Evolutionary conservation across 2,797 vertebrate genomes (phyloP), one percentile per base, ranked within the genome.

Genomic region (Cossypha dichroa): DNA sequence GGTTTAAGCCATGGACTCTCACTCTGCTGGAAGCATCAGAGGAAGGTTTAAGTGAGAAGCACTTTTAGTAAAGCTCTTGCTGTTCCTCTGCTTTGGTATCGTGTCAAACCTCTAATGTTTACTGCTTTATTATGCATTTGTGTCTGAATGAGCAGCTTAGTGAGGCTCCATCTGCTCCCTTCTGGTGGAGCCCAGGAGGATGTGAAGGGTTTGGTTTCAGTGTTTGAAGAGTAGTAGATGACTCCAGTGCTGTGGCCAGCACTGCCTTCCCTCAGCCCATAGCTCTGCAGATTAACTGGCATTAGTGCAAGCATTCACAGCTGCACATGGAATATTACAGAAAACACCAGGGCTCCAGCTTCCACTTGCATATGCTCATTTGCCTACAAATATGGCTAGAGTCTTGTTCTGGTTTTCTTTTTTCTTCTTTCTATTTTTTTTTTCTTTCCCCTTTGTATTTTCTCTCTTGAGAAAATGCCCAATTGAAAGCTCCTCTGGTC

Each of bases 131-230:
- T 56, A 36, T 48, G 63, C 34, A 51, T 89, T 94, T 92, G 45
- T 72, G 49, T 95, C 82, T 80, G 80, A 91, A 75, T 7, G 56
- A 80, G 76, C 81, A 74, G 79, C 75, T 80, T 56, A 87, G 86
- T 4, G 19, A 94, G 72, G 63, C 86, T 92, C 74, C 69, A 85
- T 96, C 91, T 96, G 81, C 84, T 96, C 72, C 43, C 43, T 56
- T 25, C 60, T 90, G 67, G 38, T 66, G 46, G 85, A 52, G 72
- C 85, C 85, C 77, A 82, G 87, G 73, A 95, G 59, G 81, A 78
- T 43, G 68, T 41, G 63, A 80, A 95, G 92, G 59, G 22, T 64
- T 45, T 0, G 4, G 40, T 88, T 83, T 33, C 36, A 60, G 64
- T 54, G 79, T 78, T 95, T 88, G 92, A 92, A 83, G 68, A 85